phyloP scores from a whole-genome alignment of 2,113 vertebrate species.

The Aramus guarauna region DNA sequence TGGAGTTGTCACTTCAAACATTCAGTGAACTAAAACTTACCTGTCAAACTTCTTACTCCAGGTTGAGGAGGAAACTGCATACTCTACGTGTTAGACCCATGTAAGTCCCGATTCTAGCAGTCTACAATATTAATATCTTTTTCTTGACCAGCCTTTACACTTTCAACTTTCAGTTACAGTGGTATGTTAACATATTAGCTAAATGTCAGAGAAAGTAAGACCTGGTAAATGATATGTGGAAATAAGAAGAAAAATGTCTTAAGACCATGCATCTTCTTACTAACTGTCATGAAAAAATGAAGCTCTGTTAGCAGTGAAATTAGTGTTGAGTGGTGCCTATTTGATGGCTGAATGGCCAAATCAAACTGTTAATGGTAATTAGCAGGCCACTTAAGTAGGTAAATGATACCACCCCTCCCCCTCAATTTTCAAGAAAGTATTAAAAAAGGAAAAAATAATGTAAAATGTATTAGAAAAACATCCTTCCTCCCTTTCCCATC shows the following conservation, averaged over 20 bases:
- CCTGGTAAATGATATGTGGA: not conserved
- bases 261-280: not conserved
- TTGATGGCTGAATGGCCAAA: not conserved
- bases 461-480: not conserved
- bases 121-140: not conserved
- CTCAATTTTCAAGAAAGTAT: not conserved
- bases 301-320: not conserved
- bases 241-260: not conserved
- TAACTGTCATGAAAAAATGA: not conserved
- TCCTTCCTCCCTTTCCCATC: not conserved
- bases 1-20: not conserved
- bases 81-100: not conserved
- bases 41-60: not conserved
- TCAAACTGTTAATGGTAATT: not conserved
- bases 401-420: not conserved
- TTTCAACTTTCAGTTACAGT: not conserved
- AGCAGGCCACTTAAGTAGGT: not conserved
- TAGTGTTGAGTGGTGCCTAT: not conserved
- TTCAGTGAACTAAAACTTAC: not conserved
- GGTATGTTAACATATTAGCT: not conserved
- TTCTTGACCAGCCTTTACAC: not conserved
- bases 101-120: not conserved
- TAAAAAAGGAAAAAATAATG: not conserved
- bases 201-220: not conserved
- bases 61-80: not conserved